Percentiles rank a stretch among this genome's conserved stretches.
Evolutionary conservation across 2,888 invertebrate genomes (phyloP).

Genomic region (Anthoptus insignis): DNA sequence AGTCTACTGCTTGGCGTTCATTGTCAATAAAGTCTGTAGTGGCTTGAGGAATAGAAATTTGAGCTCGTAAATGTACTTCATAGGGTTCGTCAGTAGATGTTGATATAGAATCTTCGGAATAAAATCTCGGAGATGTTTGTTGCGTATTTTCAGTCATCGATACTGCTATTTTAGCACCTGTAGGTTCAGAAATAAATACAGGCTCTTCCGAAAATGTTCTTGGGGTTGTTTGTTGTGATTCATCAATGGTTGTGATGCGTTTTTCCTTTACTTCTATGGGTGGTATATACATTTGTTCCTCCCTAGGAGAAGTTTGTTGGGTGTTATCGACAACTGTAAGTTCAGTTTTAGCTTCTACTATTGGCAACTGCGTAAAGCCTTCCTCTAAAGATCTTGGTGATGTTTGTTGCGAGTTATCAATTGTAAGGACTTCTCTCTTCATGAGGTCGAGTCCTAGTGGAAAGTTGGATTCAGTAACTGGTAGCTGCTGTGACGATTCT

Average conservation of each 20-base stretch:
- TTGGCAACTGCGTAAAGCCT: neutral
- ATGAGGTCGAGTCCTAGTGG: conserved; percentile 67
- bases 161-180: conserved; percentile 33
- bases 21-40: conserved; percentile 73
- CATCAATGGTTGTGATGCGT: conserved; percentile 61
- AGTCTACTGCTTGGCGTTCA: conserved; percentile 68
- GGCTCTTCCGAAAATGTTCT: conserved; percentile 40
- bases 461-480: conserved; percentile 63
- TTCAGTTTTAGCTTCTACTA: conserved; percentile 23
- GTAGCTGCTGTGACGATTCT: conserved; percentile 51
- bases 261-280: conserved; percentile 54
- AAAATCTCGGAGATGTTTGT: conserved; percentile 88
- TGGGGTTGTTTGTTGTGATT: conserved; percentile 65
- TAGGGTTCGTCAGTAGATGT: conserved; percentile 86
- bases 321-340: conserved; percentile 48
- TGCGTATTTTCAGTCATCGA: conserved; percentile 56
- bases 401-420: conserved; percentile 65
- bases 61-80: conserved; percentile 88
- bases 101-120: conserved; percentile 81
- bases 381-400: conserved; percentile 53
- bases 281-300: conserved; percentile 45
- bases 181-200: conserved; percentile 17
- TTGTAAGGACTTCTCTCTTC: conserved; percentile 48
- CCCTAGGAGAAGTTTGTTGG: conserved; percentile 60
- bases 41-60: conserved; percentile 84